Conservation (phyloP, 2,113 vertebrate species). For the Oryzias melastigma region DNA sequence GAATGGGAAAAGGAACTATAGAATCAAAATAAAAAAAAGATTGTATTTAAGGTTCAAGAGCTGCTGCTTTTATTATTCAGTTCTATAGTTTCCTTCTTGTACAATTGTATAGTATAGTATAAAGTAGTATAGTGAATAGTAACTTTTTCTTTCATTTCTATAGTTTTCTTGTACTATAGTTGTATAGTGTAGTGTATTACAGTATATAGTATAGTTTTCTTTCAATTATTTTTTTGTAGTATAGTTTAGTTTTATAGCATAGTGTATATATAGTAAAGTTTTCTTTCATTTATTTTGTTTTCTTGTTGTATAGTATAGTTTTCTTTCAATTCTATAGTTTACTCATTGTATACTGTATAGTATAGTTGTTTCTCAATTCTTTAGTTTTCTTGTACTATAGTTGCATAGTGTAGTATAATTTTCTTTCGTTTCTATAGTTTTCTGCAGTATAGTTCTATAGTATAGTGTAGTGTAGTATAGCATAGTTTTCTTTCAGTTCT, state of each 20-base stretch:
- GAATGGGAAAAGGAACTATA: conserved; percentile 8
- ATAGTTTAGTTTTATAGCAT: too few species aligned
- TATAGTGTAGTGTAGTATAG: too few species aligned
- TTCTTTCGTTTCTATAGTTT: too few species aligned
- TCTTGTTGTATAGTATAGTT: background rate
- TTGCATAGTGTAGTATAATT: too few species aligned
- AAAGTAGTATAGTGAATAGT: too few species aligned
- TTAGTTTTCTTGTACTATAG: conserved; percentile 1
- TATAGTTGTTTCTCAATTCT: conserved; percentile 1
- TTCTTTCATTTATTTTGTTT: background rate
- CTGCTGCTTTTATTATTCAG: background rate
- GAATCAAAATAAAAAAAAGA: too few species aligned
- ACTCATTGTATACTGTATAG: too few species aligned
- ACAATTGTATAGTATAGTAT: too few species aligned
- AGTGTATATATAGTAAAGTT: background rate
- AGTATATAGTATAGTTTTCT: background rate
- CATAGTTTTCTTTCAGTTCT: background rate
- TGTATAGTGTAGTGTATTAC: too few species aligned
- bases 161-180: conserved; percentile 1
- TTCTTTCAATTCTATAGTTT: background rate
- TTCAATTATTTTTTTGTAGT: background rate
- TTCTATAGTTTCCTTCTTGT: background rate
- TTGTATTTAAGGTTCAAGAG: too few species aligned
- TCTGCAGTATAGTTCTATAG: too few species aligned
- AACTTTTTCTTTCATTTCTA: background rate